Evolutionary conservation across 37 sponge, comb jelly and placozoan genomes (phyloP), one percentile per base, ranked within the genome.

Genomic region (Cladorhizidae sp.): DNA sequence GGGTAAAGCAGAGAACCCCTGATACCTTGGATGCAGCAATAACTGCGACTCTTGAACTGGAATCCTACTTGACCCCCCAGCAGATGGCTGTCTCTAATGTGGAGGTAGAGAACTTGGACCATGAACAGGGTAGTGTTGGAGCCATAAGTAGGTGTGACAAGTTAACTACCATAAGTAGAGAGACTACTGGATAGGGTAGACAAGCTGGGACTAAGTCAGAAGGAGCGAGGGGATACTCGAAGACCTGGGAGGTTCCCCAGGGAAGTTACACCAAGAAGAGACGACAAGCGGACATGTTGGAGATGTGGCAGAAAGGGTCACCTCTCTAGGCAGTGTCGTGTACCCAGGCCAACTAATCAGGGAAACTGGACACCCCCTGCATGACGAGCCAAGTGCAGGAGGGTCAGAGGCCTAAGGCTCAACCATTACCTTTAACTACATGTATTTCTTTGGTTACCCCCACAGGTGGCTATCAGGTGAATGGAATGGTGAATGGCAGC

Each of bases 41-140:
- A 21, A 26, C 28, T 17, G 75, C 84, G 0, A 89, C 89, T 0
- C 37, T 83, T 9, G 89, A 89, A 28, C 36, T 89, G 84, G 84
- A 83, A 58, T 69, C 83, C 11, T 88, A 77, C 59, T 42, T 70
- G 1, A 21, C 52, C 9, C 39, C 31, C 14, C 22, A 67, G 22
- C 17, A 20, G 72, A 72, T 0, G 20, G 45, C 17, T 14, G 72
- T 40, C 2, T 15, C 15, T 22, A 43, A n/a, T 23, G 50, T 43
- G n/a, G 72, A 22, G 6, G 72, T 21, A 2, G 49, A 17, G 50
- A 22, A 43, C 14, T 12, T 42, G 6, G 59, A 26, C 18, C 38
- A 7, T 3, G 37, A 26, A 50, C 36, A 20, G 72, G 49, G 11
- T 9, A 67, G 3, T 9, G 9, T 62, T 9, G 64, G 28, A 2